Evolutionary conservation across 2,888 invertebrate species (phyloP).

Genomic region (Eilema sororculum): DNA sequence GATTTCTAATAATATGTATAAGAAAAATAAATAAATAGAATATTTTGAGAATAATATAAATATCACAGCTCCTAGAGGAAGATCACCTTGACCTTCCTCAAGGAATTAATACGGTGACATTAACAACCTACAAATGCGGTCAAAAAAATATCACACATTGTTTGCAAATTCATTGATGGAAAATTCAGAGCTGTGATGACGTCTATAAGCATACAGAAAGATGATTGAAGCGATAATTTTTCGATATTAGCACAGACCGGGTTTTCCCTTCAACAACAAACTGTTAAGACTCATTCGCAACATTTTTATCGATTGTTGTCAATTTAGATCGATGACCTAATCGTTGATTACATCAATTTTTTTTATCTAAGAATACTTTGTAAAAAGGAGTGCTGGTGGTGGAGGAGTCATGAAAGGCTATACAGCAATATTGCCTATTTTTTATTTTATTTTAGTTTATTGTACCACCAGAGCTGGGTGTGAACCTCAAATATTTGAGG

Average conservation of each 20-base stretch:
- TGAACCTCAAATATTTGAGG: no score
- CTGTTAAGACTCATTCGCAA: constrained; percentile 6
- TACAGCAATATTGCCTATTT: no score
- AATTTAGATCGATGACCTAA: constrained; percentile 10
- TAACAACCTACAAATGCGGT: not conserved
- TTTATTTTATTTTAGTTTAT: no score
- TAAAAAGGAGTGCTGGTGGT: no score
- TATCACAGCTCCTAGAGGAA: not conserved
- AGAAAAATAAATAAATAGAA: no score
- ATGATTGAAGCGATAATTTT: constrained; percentile 18
- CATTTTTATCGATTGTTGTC: not conserved
- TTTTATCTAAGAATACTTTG: not conserved
- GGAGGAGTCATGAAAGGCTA: no score
- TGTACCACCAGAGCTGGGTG: no score
- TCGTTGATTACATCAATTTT: not conserved
- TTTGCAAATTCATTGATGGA: constrained; percentile 21
- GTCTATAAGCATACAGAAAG: constrained; percentile 16
- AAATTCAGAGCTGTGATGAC: constrained; percentile 31
- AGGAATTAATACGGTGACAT: not conserved
- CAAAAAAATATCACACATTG: constrained; percentile 22
- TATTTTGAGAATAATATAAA: not conserved
- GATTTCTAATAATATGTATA: no score
- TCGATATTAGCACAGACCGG: not conserved
- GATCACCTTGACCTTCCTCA: not conserved
- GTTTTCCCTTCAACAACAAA: not conserved